Evolutionary conservation across 2,888 invertebrate genomes (phyloP).

Genomic region (Julus scanicus): DNA sequence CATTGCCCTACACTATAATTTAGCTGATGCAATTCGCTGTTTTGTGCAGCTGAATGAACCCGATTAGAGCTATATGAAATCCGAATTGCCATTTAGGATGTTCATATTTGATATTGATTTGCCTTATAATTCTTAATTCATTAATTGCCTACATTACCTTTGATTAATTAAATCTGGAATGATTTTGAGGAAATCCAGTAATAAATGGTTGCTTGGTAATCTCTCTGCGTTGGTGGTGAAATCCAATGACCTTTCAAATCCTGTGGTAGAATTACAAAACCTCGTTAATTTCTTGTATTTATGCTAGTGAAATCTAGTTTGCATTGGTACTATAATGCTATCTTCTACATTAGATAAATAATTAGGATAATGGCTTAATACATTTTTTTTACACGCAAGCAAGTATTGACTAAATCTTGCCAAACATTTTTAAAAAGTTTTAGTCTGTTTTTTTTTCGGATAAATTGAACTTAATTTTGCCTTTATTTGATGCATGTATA

Average conservation of each 20-base stretch:
- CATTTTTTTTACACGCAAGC: too few species aligned
- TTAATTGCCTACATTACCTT: background rate
- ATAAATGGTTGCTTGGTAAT: background rate
- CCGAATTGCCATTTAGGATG: background rate
- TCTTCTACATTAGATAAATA: too few species aligned
- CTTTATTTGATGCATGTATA: too few species aligned
- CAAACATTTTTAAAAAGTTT: too few species aligned
- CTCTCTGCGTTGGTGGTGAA: background rate
- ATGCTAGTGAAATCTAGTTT: background rate
- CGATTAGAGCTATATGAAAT: background rate
- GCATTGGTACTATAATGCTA: background rate
- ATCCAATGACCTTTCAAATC: background rate
- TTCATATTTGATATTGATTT: background rate
- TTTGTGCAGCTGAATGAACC: too few species aligned
- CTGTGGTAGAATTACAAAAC: too few species aligned
- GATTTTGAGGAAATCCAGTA: background rate
- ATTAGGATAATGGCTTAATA: too few species aligned
- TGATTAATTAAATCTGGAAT: constrained; percentile 10
- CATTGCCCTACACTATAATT: background rate
- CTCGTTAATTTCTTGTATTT: background rate
- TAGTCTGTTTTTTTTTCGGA: too few species aligned
- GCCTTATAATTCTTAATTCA: background rate
- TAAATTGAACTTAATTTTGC: too few species aligned
- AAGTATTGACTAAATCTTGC: too few species aligned
- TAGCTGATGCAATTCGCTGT: background rate